Conservation (phyloP, 1,140 invertebrate genomes). For the Capitella teleta region DNA sequence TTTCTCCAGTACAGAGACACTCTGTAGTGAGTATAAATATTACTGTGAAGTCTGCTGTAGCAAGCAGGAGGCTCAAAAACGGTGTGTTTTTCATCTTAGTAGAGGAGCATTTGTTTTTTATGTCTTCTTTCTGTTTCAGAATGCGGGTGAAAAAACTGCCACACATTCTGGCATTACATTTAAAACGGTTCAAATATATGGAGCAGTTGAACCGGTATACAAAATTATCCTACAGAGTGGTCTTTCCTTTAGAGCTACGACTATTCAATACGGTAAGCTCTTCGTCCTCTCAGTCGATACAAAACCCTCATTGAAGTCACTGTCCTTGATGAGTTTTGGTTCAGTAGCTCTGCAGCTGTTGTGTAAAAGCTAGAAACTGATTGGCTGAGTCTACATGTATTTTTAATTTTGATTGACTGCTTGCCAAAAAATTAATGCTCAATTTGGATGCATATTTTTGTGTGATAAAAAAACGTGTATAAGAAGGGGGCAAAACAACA, state of each 20-base stretch:
- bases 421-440: too few relatives aligned
- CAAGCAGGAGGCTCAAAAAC: constrained; percentile 93
- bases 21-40: constrained; percentile 99
- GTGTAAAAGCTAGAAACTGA: background rate
- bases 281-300: too few relatives aligned
- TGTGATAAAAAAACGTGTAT: too few relatives aligned
- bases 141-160: constrained; percentile 98
- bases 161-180: constrained; percentile 90
- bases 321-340: background rate
- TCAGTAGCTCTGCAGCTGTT: background rate
- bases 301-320: background rate
- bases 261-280: constrained; percentile 95
- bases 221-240: constrained; percentile 96
- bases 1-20: constrained; percentile 95
- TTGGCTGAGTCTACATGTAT: too few relatives aligned
- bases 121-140: constrained; percentile 34
- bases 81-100: constrained; percentile 19
- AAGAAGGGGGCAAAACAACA: too few relatives aligned
- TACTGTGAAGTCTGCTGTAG: constrained; percentile 99
- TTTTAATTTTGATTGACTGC: too few relatives aligned
- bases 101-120: background rate
- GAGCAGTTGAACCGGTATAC: constrained; percentile 97
- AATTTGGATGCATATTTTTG: too few relatives aligned
- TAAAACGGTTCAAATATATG: constrained; percentile 98
- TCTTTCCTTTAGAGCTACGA: constrained; percentile 93